Evolutionary conservation across 2,797 vertebrate genomes (phyloP).

Genomic region (Xerus rutilus): DNA sequence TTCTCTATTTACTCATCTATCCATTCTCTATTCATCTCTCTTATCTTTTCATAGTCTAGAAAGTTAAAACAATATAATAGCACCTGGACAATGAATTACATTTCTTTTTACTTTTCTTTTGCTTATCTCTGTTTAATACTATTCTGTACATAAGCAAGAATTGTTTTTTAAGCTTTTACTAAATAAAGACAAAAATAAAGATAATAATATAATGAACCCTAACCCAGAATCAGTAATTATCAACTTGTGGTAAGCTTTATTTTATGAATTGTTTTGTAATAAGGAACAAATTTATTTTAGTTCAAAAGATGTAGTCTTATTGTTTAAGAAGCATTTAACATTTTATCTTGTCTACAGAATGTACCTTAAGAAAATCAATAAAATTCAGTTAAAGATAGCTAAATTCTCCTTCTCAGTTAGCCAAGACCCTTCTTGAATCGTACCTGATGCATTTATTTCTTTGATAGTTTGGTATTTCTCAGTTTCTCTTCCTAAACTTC

Average conservation of each 20-base stretch:
- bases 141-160: not conserved
- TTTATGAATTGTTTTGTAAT: slow-evolving; percentile 34
- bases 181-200: not conserved
- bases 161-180: not conserved
- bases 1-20: too few species aligned
- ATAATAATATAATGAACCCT: not conserved
- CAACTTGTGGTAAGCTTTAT: not conserved
- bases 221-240: not conserved
- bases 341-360: not conserved
- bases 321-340: not conserved
- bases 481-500: not conserved
- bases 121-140: not conserved
- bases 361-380: slow-evolving; percentile 7
- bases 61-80: not conserved
- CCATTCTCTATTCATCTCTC: too few species aligned
- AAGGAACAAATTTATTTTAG: not conserved
- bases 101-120: slow-evolving; percentile 50
- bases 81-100: not conserved
- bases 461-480: not conserved
- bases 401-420: not conserved
- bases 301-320: slow-evolving; percentile 14
- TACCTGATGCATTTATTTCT: not conserved
- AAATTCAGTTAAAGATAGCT: not conserved
- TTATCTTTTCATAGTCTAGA: not conserved
- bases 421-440: not conserved